phyloP scores from a whole-genome alignment of 2,797 vertebrate genomes.

The Darevskia mixta region DNA sequence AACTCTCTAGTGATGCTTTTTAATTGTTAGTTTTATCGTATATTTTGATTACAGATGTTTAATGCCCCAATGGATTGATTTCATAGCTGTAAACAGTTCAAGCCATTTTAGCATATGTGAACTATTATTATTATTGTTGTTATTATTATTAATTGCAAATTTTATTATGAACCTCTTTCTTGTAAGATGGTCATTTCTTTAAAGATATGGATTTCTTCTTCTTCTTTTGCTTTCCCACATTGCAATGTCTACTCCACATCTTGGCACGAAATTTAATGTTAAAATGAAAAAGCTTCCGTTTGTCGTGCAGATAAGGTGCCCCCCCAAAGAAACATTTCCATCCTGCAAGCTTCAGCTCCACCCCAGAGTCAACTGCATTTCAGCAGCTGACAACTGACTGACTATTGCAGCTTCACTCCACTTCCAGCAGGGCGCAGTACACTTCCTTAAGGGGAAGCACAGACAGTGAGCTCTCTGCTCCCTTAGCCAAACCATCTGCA shows the following conservation, averaged over 20 bases:
- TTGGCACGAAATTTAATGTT: neutral
- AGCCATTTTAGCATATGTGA: no score
- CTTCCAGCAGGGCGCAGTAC: conserved; percentile 4
- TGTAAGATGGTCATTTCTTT: neutral
- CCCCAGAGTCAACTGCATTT: neutral
- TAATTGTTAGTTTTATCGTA: no score
- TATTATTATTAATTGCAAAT: neutral
- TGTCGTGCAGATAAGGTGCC: neutral
- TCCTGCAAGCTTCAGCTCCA: neutral
- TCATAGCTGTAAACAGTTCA: no score
- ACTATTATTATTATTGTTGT: no score
- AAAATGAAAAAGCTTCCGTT: neutral
- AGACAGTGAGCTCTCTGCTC: neutral
- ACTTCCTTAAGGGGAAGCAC: neutral
- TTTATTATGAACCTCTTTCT: neutral
- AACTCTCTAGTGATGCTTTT: no score
- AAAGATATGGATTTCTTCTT: no score
- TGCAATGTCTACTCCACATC: neutral
- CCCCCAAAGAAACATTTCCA: neutral
- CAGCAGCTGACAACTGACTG: no score
- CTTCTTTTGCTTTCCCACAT: neutral
- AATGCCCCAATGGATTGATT: no score
- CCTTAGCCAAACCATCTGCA: neutral
- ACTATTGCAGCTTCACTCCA: no score
- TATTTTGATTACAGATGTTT: no score